phyloP scores from a whole-genome alignment of 1,140 invertebrate genomes.

The Panulirus ornatus region DNA sequence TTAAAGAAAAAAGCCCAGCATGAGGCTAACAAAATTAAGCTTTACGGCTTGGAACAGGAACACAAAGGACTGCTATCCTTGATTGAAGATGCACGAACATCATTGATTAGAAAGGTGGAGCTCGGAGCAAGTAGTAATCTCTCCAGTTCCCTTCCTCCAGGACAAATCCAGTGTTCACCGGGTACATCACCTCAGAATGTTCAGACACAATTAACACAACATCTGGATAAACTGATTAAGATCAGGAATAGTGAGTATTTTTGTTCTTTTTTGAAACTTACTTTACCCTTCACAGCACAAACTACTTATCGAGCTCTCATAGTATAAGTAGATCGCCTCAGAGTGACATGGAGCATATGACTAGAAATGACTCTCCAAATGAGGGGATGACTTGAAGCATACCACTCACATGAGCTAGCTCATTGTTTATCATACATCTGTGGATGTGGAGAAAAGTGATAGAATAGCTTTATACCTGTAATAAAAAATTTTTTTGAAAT shows the following conservation, averaged over 20 bases:
- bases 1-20: slow-evolving; percentile 97
- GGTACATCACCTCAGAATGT: slow-evolving; percentile 77
- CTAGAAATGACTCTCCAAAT: no score
- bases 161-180: slow-evolving; percentile 75
- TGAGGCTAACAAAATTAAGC: slow-evolving; percentile 96
- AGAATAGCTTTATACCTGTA: no score
- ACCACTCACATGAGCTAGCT: no score
- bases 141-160: background rate
- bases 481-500: no score
- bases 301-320: no score
- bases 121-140: slow-evolving; percentile 72
- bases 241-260: slow-evolving; percentile 78
- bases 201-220: slow-evolving; percentile 83
- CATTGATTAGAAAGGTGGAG: slow-evolving; percentile 69
- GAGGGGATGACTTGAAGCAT: no score
- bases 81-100: slow-evolving; percentile 81
- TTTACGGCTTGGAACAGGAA: slow-evolving; percentile 94
- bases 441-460: no score
- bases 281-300: no score
- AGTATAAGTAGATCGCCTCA: no score
- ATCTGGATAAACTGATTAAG: slow-evolving; percentile 83
- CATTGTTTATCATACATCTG: no score
- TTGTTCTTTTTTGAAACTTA: slow-evolving; percentile 78
- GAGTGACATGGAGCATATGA: no score
- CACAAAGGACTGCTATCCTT: slow-evolving; percentile 87